These are phyloP conservation scores for Phataginus tetradactyla DNA, from an alignment of 2,797 vertebrate species.

Conservation along the genomic window DNA sequence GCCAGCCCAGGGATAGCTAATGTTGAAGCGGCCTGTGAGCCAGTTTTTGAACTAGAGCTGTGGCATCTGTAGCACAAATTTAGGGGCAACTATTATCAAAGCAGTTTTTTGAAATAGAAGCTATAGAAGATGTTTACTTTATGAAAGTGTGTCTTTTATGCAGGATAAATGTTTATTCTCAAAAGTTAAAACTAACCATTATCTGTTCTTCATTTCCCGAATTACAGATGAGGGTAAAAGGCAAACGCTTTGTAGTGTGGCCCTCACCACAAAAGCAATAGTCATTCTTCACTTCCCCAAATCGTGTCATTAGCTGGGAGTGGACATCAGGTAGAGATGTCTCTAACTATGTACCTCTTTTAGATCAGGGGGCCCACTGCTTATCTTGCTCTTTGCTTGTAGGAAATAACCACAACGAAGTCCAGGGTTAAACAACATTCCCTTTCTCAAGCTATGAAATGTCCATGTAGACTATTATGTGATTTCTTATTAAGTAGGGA, in stretches of 20 bases:
- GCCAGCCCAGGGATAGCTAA: background rate
- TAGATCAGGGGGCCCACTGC: background rate
- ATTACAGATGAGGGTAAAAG: conserved; percentile 26
- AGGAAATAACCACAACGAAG: conserved; percentile 20
- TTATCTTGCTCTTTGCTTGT: conserved; percentile 1
- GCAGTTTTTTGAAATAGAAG: conserved; percentile 63
- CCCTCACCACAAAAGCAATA: background rate
- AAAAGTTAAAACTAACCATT: conserved; percentile 54
- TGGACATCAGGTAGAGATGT: background rate
- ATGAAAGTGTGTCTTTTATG: conserved; percentile 75
- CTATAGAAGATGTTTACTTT: conserved; percentile 58
- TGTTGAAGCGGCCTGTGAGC: background rate
- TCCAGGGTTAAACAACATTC: conserved; percentile 67
- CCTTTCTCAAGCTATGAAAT: conserved; percentile 52
- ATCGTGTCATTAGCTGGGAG: background rate
- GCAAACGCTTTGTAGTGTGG: background rate
- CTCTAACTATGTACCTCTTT: background rate
- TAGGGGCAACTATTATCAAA: conserved; percentile 62
- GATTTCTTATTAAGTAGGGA: conserved; percentile 9
- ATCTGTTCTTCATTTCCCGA: conserved; percentile 62
- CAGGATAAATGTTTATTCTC: conserved; percentile 64
- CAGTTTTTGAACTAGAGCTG: background rate
- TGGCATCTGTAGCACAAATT: conserved; percentile 9
- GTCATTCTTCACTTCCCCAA: background rate
- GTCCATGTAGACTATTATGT: conserved; percentile 12